Evolutionary conservation across 2,888 invertebrate species (phyloP).

Genomic region (Nemapogon koenigi): DNA sequence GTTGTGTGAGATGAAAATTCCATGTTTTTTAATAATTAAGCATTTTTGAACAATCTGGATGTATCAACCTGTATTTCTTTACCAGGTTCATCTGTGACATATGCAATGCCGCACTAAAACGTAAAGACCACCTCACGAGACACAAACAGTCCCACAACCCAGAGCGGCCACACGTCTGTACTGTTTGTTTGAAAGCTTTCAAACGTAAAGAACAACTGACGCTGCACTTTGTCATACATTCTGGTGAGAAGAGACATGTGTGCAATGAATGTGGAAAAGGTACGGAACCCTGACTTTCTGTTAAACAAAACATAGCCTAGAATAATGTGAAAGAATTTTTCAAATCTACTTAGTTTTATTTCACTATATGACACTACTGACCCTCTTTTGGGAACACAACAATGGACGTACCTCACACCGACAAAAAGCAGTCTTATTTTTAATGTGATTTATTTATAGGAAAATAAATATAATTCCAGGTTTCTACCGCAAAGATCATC

Average conservation of each 20-base stretch:
- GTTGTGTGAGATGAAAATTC: no score
- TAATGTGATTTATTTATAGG: not conserved
- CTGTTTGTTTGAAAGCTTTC: slow-evolving; percentile 86
- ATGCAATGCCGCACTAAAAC: slow-evolving; percentile 85
- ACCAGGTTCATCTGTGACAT: slow-evolving; percentile 85
- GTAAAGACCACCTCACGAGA: slow-evolving; percentile 85
- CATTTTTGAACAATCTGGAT: no score
- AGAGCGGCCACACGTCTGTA: slow-evolving; percentile 86
- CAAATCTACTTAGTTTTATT: not conserved
- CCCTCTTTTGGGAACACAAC: no score
- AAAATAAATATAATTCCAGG: slow-evolving; percentile 34
- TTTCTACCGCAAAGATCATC: slow-evolving; percentile 87
- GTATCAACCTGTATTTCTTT: no score
- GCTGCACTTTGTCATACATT: slow-evolving; percentile 88
- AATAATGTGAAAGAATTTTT: not conserved
- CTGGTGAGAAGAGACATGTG: slow-evolving; percentile 85
- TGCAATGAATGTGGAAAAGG: slow-evolving; percentile 90
- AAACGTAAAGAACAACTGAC: slow-evolving; percentile 90
- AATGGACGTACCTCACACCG: no score
- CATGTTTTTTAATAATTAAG: no score
- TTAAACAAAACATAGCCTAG: not conserved
- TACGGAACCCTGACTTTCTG: slow-evolving; percentile 19
- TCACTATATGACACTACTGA: no score
- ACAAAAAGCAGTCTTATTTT: no score
- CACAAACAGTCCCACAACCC: slow-evolving; percentile 91